Evolutionary conservation across 2,797 vertebrate genomes (phyloP), one percentile per base, ranked within the genome.

Genomic region (Siniperca undulata): DNA sequence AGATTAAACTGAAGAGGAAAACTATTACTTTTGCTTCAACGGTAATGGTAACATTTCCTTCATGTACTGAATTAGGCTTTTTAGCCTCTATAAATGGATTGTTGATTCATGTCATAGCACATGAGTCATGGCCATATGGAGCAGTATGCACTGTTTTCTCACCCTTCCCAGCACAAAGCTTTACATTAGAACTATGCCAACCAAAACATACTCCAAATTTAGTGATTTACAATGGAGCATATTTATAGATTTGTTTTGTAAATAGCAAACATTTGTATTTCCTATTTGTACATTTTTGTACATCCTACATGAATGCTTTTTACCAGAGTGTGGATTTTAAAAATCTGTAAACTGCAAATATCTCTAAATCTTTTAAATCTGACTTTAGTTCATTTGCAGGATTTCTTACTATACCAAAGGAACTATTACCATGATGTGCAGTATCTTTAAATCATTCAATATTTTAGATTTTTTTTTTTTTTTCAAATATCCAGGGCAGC

Each of bases 41-140:
- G 1, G 17, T 38, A 17, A 52, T 3, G 1, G 17, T 36, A 27
- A 10, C 4, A 38, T 48, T 44, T 71, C 24, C 13, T 62, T 36
- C 36, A 24, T 62, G 40, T 24, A 17, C 4, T 44, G 34, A 56
- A 36, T 50, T 2, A 17, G 12, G 5, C 16, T 27, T 56, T 53
- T 70, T 19, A 53, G 30, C 20, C 7, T 65, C 27, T 55, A 52
- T 62, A 53, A 46, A 70, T 61, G n/a, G 20, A 30, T 27, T 27
- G 46, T 61, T 27, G 30, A 55, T 62, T 58, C 16, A 68, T 65
- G 46, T 40, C 50, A n/a, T 69, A 14, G 48, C 34, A 56, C 22
- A 13, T 60, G 27, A 74, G 20, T 72, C 72, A 72, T 61, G 52
- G 30, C 69, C 53, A 74, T 62, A 67, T 65, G 50, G 50, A 27